phyloP scores from a whole-genome alignment of 2,797 vertebrate species.

The Muscicapa comitata region DNA sequence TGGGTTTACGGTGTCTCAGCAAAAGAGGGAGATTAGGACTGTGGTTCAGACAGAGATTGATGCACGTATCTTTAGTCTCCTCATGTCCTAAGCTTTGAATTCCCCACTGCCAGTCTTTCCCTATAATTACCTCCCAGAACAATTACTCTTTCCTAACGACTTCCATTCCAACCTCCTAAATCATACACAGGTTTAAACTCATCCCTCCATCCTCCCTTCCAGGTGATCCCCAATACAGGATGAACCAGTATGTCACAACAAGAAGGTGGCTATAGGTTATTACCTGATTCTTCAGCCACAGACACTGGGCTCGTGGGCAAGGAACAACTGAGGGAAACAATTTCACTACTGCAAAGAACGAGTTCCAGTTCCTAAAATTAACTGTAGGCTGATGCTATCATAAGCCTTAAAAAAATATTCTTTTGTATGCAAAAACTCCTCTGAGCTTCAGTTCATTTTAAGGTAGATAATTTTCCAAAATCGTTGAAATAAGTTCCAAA shows the following conservation, averaged over 20 bases:
- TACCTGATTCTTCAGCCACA: not conserved
- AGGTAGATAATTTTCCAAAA: not conserved
- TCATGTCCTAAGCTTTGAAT: not conserved
- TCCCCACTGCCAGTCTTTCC: not conserved
- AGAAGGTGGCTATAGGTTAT: not conserved
- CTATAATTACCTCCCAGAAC: not conserved
- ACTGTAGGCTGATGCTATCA: not conserved
- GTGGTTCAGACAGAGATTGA: not conserved
- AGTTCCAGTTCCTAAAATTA: not conserved
- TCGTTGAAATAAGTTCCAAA: not conserved
- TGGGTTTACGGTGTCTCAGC: not conserved
- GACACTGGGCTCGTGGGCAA: not conserved
- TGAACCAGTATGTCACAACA: constrained; percentile 1
- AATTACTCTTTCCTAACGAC: constrained; percentile 13
- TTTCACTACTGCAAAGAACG: not conserved
- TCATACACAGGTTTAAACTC: constrained; percentile 26
- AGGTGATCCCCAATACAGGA: constrained; percentile 5
- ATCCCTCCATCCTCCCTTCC: not conserved
- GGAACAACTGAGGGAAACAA: not conserved
- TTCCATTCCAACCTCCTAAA: constrained; percentile 51
- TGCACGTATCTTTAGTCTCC: not conserved
- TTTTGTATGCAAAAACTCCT: not conserved
- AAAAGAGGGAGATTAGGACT: not conserved
- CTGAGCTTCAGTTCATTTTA: not conserved
- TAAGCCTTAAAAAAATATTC: not conserved